Conservation (phyloP, 2,888 invertebrate genomes). For the Polyommatus icarus region DNA sequence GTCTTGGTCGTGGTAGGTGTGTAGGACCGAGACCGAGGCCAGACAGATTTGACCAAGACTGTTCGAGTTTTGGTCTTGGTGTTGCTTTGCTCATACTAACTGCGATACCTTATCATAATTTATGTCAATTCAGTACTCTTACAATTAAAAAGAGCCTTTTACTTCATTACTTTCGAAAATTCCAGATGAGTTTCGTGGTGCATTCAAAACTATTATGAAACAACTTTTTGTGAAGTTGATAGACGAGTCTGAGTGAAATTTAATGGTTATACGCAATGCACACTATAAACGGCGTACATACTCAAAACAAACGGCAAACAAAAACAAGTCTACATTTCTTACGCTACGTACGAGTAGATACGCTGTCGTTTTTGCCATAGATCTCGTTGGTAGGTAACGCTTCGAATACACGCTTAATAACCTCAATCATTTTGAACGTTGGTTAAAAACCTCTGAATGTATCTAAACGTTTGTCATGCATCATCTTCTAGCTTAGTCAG, state of each 20-base stretch:
- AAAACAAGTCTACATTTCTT: conserved; percentile 4
- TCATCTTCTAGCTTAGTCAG: not conserved
- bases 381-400: not conserved
- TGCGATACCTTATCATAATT: not conserved
- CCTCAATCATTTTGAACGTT: not conserved
- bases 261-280: conserved; percentile 37
- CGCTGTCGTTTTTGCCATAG: not conserved
- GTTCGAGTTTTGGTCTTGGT: no score
- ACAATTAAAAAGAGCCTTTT: not conserved
- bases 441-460: not conserved
- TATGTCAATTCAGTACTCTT: not conserved
- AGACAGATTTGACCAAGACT: no score
- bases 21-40: no score
- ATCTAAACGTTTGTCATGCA: not conserved
- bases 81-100: no score
- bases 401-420: not conserved
- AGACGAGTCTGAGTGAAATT: conserved; percentile 30
- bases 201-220: conserved; percentile 15
- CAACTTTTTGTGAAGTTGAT: conserved; percentile 24
- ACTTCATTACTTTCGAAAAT: conserved; percentile 6
- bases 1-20: no score
- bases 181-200: conserved; percentile 3
- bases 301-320: not conserved
- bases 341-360: not conserved
- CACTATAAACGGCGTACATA: conserved; percentile 48